Base-by-base conservation (phyloP, 2,888 invertebrate genomes). In the Dastarcus helophoroides region DNA sequence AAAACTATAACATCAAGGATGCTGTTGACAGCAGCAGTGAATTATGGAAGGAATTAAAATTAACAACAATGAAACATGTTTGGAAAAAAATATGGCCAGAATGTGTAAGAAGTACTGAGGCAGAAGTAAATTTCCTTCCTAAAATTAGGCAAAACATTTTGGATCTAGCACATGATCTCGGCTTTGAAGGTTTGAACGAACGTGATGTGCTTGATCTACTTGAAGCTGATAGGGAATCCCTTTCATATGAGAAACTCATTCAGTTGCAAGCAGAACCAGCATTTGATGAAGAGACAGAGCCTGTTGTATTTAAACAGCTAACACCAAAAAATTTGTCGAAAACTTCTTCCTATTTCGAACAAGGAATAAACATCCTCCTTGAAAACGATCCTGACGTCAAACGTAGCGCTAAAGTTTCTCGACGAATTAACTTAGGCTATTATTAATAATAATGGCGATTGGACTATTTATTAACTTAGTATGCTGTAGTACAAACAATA, bases 31-130 rank as follows among this genome's bases (percentile, higher is more conserved):
- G 44, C n/a, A n/a, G n/a, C 28, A 40, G 40, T 31, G 37, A 42
- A 42, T 43, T 41, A 34, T 43, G 43, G 43, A 42, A 44, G 30
- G 40, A 46, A 22, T n/a, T 11, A 37, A 41, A 41, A 43, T 39
- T 23, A 41, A 42, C 42, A 19, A 39, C 40, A 31, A n/a, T n/a
- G n/a, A n/a, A n/a, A n/a, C n/a, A n/a, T n/a, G n/a, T n/a, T 37
- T 45, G 37, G 44, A 46, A 33, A n/a, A n/a, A n/a, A n/a, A n/a
- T n/a, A n/a, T n/a, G n/a, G n/a, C n/a, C 40, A 41, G 42, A 44
- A 39, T 39, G 39, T 26, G 27, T 39, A 36, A 39, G 40, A 40
- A 41, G 15, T 38, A 35, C 17, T 40, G 34, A 38, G 27, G 11
- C 33, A 19, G 28, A n/a, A n/a, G n/a, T 37, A 35, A 25, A 45